phyloP scores from a whole-genome alignment of 2,113 vertebrate genomes.

The Cisticola juncidis region DNA sequence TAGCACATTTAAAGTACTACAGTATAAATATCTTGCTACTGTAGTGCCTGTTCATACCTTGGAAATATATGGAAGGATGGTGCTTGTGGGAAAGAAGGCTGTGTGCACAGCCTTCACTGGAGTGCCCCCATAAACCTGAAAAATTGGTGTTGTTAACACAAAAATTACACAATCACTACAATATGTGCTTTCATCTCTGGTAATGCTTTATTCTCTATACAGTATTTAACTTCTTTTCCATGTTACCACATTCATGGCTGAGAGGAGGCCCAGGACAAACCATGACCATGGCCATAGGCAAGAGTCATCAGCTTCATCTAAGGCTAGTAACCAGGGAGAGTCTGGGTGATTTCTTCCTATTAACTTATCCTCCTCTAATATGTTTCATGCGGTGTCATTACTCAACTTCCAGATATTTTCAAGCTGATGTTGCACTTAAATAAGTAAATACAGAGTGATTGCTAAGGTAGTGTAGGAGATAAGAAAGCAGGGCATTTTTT shows the following conservation, averaged over 20 bases:
- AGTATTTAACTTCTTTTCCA: neutral
- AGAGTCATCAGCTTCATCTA: neutral
- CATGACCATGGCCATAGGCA: rapidly evolving
- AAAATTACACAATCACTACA: neutral
- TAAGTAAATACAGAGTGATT: neutral
- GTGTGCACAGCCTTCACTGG: neutral
- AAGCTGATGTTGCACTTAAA: neutral
- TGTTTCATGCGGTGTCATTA: neutral
- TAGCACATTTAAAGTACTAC: neutral
- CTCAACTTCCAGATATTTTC: neutral
- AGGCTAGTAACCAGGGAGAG: neutral
- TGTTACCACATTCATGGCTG: neutral
- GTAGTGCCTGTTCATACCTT: neutral
- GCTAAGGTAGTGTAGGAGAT: neutral
- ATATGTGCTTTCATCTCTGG: neutral
- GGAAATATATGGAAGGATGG: neutral
- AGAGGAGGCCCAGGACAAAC: neutral
- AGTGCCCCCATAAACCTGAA: neutral
- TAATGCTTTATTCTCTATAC: neutral
- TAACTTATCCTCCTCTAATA: neutral
- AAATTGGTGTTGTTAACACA: rapidly evolving
- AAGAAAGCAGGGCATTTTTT: neutral
- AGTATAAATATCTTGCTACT: neutral
- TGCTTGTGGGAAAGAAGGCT: neutral
- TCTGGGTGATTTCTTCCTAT: neutral